These are phyloP conservation scores for Rhinella marina DNA, from an alignment of 2,797 vertebrate genomes.

Conservation along the genomic window DNA sequence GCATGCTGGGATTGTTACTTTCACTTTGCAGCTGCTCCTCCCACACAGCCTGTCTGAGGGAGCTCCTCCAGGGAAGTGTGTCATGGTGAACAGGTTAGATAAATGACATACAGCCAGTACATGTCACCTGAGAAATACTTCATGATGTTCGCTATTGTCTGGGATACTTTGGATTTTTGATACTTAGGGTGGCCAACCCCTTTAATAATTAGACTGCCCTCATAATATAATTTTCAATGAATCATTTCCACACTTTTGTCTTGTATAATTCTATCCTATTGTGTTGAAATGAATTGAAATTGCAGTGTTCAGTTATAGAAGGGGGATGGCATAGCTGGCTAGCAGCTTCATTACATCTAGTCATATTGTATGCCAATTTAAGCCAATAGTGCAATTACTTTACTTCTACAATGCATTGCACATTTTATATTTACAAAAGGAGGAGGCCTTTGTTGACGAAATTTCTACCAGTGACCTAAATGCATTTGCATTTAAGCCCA, in stretches of 20 bases:
- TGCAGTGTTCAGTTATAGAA: not conserved
- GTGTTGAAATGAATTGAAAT: not conserved
- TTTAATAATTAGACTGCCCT: fast-evolving
- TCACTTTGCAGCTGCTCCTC: no score
- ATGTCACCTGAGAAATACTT: no score
- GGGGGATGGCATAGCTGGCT: not conserved
- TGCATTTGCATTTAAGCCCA: not conserved
- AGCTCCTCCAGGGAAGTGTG: no score
- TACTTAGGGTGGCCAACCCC: no score
- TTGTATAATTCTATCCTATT: not conserved
- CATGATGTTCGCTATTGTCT: no score
- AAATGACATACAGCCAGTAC: no score
- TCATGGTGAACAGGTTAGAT: no score
- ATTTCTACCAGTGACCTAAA: not conserved
- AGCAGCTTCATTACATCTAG: slow-evolving; percentile 9
- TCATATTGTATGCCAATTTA: slow-evolving; percentile 3
- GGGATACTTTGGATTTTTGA: no score
- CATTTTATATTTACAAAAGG: not conserved
- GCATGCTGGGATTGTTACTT: no score
- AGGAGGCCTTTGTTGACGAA: not conserved
- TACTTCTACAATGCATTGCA: not conserved
- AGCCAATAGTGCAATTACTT: not conserved
- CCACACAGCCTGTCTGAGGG: no score
- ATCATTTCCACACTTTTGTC: slow-evolving; percentile 15
- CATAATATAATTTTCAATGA: slow-evolving; percentile 1